Conservation (phyloP, 2,797 vertebrate species). For the Garrulus glandarius region DNA sequence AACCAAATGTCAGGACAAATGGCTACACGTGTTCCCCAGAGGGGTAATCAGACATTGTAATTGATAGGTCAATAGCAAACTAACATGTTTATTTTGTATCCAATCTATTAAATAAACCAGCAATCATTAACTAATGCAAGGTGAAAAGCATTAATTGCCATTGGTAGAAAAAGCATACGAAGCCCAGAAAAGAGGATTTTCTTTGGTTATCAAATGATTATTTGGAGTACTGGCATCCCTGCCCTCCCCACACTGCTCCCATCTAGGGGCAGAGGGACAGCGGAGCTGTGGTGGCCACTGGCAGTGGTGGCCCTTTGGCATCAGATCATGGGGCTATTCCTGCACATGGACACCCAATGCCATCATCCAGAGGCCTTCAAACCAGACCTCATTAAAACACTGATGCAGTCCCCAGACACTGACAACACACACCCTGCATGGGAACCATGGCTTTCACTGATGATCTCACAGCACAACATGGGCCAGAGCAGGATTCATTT, state of each 20-base stretch:
- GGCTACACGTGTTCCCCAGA: constrained; percentile 52
- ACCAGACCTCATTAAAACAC: neutral
- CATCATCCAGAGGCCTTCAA: neutral
- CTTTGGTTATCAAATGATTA: neutral
- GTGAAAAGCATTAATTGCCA: neutral
- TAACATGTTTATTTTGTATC: constrained; percentile 42
- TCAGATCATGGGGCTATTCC: neutral
- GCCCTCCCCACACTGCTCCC: neutral
- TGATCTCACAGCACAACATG: rapidly evolving
- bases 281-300: neutral
- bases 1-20: constrained; percentile 72
- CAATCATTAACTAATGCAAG: constrained; percentile 23
- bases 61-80: constrained; percentile 52
- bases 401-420: neutral
- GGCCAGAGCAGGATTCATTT: neutral
- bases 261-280: neutral
- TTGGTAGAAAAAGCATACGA: neutral
- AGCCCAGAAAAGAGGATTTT: neutral
- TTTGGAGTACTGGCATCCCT: neutral
- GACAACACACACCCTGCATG: neutral
- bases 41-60: constrained; percentile 41
- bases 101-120: constrained; percentile 41
- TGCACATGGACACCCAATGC: neutral
- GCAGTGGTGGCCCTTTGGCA: neutral
- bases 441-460: neutral